Percentiles rank a stretch among this genome's conserved stretches.
Conservation (phyloP, 1,140 invertebrate genomes). For the Hycleus phaleratus region DNA sequence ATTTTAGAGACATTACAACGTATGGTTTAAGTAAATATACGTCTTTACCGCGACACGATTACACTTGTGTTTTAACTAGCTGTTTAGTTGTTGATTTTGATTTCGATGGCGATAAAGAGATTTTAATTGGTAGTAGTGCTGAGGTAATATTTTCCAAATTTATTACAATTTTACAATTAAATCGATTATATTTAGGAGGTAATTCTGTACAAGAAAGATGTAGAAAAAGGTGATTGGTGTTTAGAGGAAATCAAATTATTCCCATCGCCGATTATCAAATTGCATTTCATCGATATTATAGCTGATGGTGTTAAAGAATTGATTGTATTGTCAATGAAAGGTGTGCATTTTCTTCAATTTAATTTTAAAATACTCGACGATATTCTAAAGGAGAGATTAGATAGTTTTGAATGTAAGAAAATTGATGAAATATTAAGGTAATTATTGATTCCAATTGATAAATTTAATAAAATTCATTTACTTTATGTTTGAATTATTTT, state of each 20-base stretch:
- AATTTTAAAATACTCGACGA: too few species aligned
- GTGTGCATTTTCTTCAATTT: conserved; percentile 58
- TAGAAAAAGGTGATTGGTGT: conserved; percentile 40
- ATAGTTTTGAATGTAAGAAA: too few species aligned
- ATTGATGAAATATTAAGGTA: too few species aligned
- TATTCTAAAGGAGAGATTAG: too few species aligned
- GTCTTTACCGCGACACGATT: conserved; percentile 47
- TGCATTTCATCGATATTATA: conserved; percentile 58
- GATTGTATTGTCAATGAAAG: conserved; percentile 57
- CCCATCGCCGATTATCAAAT: conserved; percentile 53
- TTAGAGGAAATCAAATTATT: conserved; percentile 47
- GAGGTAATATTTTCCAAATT: conserved; percentile 39
- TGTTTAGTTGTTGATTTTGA: conserved; percentile 60
- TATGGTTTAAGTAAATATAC: conserved; percentile 48
- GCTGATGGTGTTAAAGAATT: conserved; percentile 63
- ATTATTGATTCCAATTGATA: too few species aligned
- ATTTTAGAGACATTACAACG: conserved; percentile 51
- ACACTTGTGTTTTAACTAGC: conserved; percentile 51
- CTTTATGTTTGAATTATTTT: too few species aligned
- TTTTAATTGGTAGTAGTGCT: conserved; percentile 63
- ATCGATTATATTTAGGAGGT: conserved; percentile 45
- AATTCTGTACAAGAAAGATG: conserved; percentile 49
- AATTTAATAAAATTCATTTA: too few species aligned
- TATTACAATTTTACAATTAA: neutral
- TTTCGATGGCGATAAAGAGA: conserved; percentile 65